A percentile compares a stretch with the other conserved stretches of the same genome.
These are phyloP conservation scores for Anhinga rufa DNA, from an alignment of 2,113 vertebrate genomes.

Conservation along the genomic window DNA sequence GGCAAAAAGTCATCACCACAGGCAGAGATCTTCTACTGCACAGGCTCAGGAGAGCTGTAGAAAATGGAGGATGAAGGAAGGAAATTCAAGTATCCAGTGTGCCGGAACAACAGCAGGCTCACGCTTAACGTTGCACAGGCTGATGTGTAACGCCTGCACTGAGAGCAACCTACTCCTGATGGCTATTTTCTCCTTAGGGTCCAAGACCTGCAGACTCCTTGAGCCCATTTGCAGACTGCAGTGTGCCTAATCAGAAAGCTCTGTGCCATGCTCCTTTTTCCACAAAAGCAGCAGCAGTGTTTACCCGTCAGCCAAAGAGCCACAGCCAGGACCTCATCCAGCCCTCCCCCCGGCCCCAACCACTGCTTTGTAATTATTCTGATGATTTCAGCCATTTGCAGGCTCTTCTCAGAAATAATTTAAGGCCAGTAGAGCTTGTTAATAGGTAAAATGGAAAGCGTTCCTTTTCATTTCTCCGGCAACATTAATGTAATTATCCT, in stretches of 20 bases:
- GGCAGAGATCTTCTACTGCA: background rate
- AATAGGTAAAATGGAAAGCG: slow-evolving; percentile 63
- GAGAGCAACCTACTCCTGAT: background rate
- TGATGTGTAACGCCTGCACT: background rate
- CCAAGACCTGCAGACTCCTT: background rate
- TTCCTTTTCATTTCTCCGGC: slow-evolving; percentile 63
- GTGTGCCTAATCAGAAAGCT: background rate
- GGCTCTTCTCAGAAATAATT: slow-evolving; percentile 52
- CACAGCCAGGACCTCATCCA: background rate
- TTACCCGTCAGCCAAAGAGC: background rate
- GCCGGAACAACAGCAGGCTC: background rate
- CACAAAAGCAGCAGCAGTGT: background rate
- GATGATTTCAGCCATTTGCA: slow-evolving; percentile 32
- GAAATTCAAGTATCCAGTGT: background rate
- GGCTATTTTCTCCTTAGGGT: background rate
- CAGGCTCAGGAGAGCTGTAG: background rate
- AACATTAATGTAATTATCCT: slow-evolving; percentile 56
- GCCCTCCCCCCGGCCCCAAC: background rate
- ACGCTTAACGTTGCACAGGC: background rate
- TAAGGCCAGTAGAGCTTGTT: slow-evolving; percentile 53
- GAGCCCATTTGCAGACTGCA: background rate
- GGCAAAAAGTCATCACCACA: background rate
- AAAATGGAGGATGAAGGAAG: background rate
- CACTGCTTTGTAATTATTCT: slow-evolving; percentile 28
- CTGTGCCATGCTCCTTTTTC: background rate